A percentile compares a stretch with the other conserved stretches of the same genome.
phyloP scores from a whole-genome alignment of 2,888 invertebrate genomes.

The Dastarcus helophoroides region DNA sequence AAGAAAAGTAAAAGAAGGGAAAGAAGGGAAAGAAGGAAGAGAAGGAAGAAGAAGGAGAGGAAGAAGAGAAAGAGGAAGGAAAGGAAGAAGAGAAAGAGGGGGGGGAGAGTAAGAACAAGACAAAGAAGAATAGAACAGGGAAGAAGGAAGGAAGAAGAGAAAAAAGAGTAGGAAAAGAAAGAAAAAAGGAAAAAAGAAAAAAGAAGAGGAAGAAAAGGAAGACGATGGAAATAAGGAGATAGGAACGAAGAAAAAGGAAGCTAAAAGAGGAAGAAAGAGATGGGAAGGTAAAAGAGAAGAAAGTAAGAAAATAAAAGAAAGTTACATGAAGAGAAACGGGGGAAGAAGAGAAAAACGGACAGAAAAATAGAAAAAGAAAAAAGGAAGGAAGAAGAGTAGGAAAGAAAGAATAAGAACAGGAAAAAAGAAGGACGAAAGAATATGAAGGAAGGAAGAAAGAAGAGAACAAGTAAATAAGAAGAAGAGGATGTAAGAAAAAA shows the following conservation, averaged over 20 bases:
- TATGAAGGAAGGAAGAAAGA: not conserved
- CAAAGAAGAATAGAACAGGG: no score
- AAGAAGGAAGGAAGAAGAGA: no score
- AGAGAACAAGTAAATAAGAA: not conserved
- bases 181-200: conserved; percentile 1
- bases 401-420: no score
- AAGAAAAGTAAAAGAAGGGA: no score
- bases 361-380: no score
- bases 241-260: not conserved
- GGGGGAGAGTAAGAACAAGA: no score
- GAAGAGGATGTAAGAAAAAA: not conserved
- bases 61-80: conserved; percentile 1
- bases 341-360: not conserved
- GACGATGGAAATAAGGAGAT: not conserved
- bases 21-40: no score
- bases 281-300: no score
- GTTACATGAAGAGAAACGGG: not conserved
- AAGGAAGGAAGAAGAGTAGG: no score
- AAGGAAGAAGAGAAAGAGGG: conserved; percentile 1
- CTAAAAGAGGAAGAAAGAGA: not conserved
- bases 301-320: not conserved
- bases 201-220: conserved; percentile 1
- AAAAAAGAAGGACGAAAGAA: no score
- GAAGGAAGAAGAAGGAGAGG: no score
- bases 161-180: no score